Evolutionary conservation across 2,888 invertebrate genomes (phyloP).

Genomic region (Plemyria rubiginata): DNA sequence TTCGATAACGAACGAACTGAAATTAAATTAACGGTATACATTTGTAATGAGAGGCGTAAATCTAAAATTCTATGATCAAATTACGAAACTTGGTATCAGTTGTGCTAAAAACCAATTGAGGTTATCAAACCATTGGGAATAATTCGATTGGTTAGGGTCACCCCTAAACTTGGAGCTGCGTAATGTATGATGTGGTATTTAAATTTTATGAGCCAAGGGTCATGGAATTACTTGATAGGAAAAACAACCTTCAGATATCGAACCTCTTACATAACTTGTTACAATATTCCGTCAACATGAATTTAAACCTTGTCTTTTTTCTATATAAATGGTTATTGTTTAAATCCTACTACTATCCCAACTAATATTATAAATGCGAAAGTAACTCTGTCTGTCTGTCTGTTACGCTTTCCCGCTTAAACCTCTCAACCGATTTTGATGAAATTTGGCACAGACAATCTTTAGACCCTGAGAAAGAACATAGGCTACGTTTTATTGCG

Average conservation of each 20-base stretch:
- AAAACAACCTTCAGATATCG: conserved; percentile 4
- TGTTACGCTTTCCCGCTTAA: too few relatives aligned
- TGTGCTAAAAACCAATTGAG: conserved; percentile 42
- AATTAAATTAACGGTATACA: conserved; percentile 6
- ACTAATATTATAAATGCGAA: too few relatives aligned
- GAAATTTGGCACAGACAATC: too few relatives aligned
- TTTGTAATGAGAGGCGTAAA: conserved; percentile 30
- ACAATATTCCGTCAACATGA: too few relatives aligned
- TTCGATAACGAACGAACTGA: conserved; percentile 9
- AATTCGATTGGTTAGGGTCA: conserved; percentile 39
- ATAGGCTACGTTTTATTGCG: too few relatives aligned
- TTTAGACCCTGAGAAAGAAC: too few relatives aligned
- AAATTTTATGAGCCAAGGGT: conserved; percentile 35
- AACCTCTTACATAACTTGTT: not conserved
- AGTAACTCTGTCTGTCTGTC: too few relatives aligned
- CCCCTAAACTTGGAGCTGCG: conserved; percentile 37
- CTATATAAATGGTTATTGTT: too few relatives aligned
- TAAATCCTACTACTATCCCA: too few relatives aligned
- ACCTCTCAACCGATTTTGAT: too few relatives aligned
- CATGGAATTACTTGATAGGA: conserved; percentile 13
- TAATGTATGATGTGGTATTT: conserved; percentile 39
- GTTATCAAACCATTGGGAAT: conserved; percentile 41
- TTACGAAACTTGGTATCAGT: conserved; percentile 39
- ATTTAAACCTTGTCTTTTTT: too few relatives aligned
- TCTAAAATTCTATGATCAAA: conserved; percentile 38